Conservation (phyloP, 2,888 invertebrate genomes). For the Vesta saturnalis region DNA sequence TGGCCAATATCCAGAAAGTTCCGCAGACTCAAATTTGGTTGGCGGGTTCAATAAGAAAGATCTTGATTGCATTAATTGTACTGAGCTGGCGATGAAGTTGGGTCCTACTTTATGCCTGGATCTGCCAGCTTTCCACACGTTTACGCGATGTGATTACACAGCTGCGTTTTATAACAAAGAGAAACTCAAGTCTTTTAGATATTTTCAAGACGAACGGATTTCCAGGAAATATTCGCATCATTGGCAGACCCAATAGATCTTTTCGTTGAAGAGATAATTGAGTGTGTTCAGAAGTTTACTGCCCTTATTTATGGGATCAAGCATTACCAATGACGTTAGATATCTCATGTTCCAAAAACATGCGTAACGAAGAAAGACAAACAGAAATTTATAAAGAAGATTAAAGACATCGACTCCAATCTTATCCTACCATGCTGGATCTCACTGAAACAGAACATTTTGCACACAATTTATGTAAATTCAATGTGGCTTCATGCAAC, state of each 20-base stretch:
- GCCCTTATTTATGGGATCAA: neutral
- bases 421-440: slow-evolving; percentile 4
- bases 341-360: slow-evolving; percentile 1
- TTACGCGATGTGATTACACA: slow-evolving; percentile 10
- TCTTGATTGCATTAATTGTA: slow-evolving; percentile 28
- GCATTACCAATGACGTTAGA: neutral
- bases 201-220: slow-evolving; percentile 40
- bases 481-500: neutral
- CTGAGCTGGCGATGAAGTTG: slow-evolving; percentile 29
- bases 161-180: slow-evolving; percentile 11
- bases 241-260: slow-evolving; percentile 18
- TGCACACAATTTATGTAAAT: neutral
- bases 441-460: neutral
- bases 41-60: slow-evolving; percentile 30
- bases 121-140: slow-evolving; percentile 5
- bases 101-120: slow-evolving; percentile 30
- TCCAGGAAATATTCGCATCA: slow-evolving; percentile 43
- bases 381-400: neutral
- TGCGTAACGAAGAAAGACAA: slow-evolving; percentile 1
- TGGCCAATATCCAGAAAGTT: slow-evolving; percentile 35
- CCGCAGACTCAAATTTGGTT: slow-evolving; percentile 13
- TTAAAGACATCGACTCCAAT: neutral
- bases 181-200: slow-evolving; percentile 3
- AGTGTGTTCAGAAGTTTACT: slow-evolving; percentile 4
- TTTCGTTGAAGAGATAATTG: slow-evolving; percentile 3